Conservation (phyloP, 2,797 vertebrate genomes). For the Notolabrus celidotus region DNA sequence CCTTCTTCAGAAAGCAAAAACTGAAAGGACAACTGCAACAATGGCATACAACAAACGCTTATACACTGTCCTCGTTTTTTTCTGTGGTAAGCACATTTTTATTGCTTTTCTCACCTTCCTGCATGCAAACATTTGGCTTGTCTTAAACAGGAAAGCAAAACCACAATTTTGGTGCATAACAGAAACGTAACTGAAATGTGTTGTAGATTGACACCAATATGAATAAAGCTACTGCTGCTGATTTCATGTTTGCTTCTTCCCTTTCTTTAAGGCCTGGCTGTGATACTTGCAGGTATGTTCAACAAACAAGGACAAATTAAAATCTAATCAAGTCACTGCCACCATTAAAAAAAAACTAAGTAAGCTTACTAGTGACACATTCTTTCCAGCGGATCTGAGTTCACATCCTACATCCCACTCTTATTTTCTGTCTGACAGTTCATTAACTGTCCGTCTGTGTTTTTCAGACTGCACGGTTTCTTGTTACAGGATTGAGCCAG, state of each 20-base stretch:
- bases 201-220: neutral
- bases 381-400: constrained; percentile 38
- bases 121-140: constrained; percentile 11
- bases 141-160: constrained; percentile 71
- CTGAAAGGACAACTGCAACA: constrained; percentile 9
- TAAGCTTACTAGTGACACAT: neutral
- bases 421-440: constrained; percentile 16
- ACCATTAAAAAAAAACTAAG: neutral
- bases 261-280: constrained; percentile 41
- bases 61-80: constrained; percentile 23
- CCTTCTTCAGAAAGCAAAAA: constrained; percentile 45
- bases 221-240: neutral
- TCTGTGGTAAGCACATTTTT: constrained; percentile 70
- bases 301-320: neutral
- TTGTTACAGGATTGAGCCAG: constrained; percentile 81
- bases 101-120: neutral
- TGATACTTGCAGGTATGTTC: constrained; percentile 46
- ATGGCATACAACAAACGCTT: constrained; percentile 61
- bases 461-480: constrained; percentile 51
- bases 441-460: constrained; percentile 20
- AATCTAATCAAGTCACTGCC: neutral
- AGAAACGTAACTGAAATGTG: constrained; percentile 49
- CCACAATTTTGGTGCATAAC: constrained; percentile 37
- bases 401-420: constrained; percentile 36
- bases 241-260: constrained; percentile 10